Base-by-base conservation (phyloP, 2,113 vertebrate genomes). In the Calyptommatus sinebrachiatus region DNA sequence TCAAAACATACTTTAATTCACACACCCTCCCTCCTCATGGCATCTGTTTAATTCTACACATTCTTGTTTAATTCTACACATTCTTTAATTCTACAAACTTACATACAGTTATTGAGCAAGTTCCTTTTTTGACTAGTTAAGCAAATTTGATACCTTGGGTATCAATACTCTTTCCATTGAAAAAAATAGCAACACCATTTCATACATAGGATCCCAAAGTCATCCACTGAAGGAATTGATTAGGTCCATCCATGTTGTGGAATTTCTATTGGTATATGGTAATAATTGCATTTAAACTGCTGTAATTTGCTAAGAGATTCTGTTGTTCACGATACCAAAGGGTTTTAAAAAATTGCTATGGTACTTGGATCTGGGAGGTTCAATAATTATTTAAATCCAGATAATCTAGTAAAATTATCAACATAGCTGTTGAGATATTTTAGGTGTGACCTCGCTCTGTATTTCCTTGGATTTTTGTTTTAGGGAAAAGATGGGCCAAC, bases 51-150 rank as follows among this genome's bases (percentile, higher is more conserved):
- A 18, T 57, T 57, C 11, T 16, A 57, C 18, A 57, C 53, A 18
- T 57, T 16, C 53, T 5, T 57, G 3, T 4, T 57, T 14, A 14
- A 14, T 79, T 91, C 80, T 28, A 35, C 63, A 4, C 81, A 61
- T 89, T 79, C 87, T 76, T 18, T 12, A 12, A 11, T 28, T 41
- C n/a, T 14, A 46, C 10, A 48, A 61, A 31, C 50, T 76, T 70
- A 75, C 35, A 75, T n/a, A 46, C 28, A 18, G 10, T 12, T 61
- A 24, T 74, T 24, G 6, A 60, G 57, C 66, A 79, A 66, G 31
- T 69, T 69, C 22, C 8, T 31, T 62, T 81, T n/a, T 61, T 6
- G 20, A 46, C 18, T n/a, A 29, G 48, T 61, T 29, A 16, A 53
- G 22, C 35, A 73, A 53, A 9, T 53, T 24, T 67, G 4, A 24